Percentiles rank a stretch among this genome's conserved stretches.
phyloP scores from a whole-genome alignment of 1,140 invertebrate species.

The Drosophila funebris region DNA sequence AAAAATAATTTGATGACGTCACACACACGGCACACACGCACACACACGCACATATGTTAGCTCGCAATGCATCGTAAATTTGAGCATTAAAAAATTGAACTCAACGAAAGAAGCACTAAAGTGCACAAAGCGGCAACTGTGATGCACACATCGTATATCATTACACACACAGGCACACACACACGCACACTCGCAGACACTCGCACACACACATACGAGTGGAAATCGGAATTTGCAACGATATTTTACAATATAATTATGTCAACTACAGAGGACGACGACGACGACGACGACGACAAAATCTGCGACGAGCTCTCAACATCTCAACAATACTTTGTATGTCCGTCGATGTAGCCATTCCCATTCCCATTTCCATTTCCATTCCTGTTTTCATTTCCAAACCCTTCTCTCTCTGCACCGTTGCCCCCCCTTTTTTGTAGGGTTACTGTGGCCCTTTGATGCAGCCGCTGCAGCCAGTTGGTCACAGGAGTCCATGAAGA shows the following conservation, averaged over 20 bases:
- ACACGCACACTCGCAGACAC: neutral
- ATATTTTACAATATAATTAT: constrained; percentile 81
- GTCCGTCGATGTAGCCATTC: constrained; percentile 14
- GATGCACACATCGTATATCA: constrained; percentile 57
- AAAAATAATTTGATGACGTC: constrained; percentile 61
- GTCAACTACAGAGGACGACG: constrained; percentile 67
- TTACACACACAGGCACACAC: constrained; percentile 8
- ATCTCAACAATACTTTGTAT: constrained; percentile 72
- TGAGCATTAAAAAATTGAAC: constrained; percentile 66
- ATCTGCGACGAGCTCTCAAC: constrained; percentile 70
- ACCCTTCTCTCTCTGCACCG: neutral
- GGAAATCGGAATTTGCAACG: constrained; percentile 50
- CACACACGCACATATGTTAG: constrained; percentile 9
- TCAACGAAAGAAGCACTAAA: neutral
- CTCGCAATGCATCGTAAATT: constrained; percentile 50
- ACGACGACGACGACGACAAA: constrained; percentile 46
- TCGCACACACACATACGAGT: neutral
- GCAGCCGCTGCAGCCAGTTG: constrained; percentile 3
- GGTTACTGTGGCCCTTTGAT: constrained; percentile 3
- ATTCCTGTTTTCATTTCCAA: neutral
- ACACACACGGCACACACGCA: constrained; percentile 1
- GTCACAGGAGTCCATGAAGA: constrained; percentile 9
- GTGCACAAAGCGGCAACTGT: constrained; percentile 22
- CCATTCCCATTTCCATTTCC: neutral
- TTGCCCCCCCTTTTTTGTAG: neutral